phyloP scores from a whole-genome alignment of 92 coral and sea anemone species.

The Umimayanthus chanpuru region DNA sequence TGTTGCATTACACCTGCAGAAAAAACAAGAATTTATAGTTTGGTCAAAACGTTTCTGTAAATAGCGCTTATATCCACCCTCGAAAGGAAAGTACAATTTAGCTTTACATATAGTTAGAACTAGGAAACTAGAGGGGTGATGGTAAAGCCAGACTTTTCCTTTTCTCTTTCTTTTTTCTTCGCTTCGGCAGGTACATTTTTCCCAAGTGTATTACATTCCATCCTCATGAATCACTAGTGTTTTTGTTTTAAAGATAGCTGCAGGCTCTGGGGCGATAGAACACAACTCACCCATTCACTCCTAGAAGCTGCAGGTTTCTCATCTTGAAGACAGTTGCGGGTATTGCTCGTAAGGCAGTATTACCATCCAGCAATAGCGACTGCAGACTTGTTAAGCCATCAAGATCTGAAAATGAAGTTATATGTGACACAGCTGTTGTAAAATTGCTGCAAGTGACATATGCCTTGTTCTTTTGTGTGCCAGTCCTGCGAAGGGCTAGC shows the following conservation, averaged over 20 bases:
- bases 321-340: slow-evolving; percentile 61
- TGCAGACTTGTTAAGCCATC: slow-evolving; percentile 49
- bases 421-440: too few relatives aligned
- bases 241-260: neutral
- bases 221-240: neutral
- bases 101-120: too few relatives aligned
- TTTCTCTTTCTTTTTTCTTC: too few relatives aligned
- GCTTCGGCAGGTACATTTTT: too few relatives aligned
- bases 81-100: neutral
- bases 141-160: too few relatives aligned
- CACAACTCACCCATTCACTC: slow-evolving; percentile 57
- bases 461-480: too few relatives aligned
- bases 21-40: neutral
- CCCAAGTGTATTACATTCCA: too few relatives aligned
- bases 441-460: too few relatives aligned
- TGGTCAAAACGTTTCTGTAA: neutral
- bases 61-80: neutral
- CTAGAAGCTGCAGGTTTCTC: slow-evolving; percentile 56
- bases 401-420: slow-evolving; percentile 48
- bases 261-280: neutral
- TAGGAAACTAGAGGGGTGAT: too few relatives aligned
- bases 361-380: slow-evolving; percentile 64
- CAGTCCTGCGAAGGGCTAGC: too few relatives aligned
- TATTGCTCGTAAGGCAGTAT: slow-evolving; percentile 44
- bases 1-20: neutral